Percentiles rank a stretch among this genome's conserved stretches.
phyloP scores from a whole-genome alignment of 2,888 invertebrate genomes.

The Drosophila setosimentum region DNA sequence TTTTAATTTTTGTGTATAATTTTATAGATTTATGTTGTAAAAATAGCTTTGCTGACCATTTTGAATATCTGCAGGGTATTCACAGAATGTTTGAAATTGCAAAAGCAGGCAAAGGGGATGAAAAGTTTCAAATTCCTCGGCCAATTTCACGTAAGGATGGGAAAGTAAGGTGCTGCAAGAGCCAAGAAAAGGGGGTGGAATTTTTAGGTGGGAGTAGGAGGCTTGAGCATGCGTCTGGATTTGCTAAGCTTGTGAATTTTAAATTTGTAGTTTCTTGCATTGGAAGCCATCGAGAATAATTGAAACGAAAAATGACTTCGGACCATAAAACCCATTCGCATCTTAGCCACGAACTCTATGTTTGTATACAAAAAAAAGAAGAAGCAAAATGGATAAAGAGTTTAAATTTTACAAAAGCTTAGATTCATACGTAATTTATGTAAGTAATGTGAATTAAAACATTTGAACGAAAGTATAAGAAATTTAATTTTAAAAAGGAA shows the following conservation, averaged over 20 bases:
- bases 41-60: neutral
- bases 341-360: neutral
- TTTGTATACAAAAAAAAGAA: neutral
- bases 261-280: conserved; percentile 53
- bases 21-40: neutral
- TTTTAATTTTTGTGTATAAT: no score
- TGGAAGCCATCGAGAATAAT: conserved; percentile 73
- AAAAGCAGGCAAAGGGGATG: conserved; percentile 17
- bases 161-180: conserved; percentile 5
- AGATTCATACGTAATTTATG: neutral
- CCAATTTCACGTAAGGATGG: conserved; percentile 61
- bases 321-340: conserved; percentile 58
- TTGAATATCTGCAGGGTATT: conserved; percentile 4
- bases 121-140: conserved; percentile 51
- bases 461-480: neutral
- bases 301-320: conserved; percentile 80
- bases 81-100: conserved; percentile 25
- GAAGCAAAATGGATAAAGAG: no score
- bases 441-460: neutral
- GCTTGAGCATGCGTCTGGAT: conserved; percentile 24
- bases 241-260: conserved; percentile 65
- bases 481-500: fast-evolving
- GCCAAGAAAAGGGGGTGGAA: neutral
- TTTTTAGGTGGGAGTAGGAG: neutral
- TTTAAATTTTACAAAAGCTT: neutral